Percentiles rank a stretch among this genome's conserved stretches.
These are phyloP conservation scores for Caerostris darwini DNA, from an alignment of 1,140 invertebrate genomes.

Conservation along the genomic window DNA sequence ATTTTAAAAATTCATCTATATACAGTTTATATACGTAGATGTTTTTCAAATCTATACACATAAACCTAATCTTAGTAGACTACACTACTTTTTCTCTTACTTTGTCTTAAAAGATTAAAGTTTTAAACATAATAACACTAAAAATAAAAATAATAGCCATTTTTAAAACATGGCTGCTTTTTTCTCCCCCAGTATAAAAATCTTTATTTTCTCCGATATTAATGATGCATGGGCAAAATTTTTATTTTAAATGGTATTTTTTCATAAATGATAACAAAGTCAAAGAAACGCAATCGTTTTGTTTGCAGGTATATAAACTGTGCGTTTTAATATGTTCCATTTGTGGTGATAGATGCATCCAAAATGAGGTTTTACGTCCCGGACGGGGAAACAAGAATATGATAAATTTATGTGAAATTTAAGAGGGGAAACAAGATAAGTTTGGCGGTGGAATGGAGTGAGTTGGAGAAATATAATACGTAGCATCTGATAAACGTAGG, in stretches of 20 bases:
- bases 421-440: constrained; percentile 71
- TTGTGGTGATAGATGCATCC: constrained; percentile 40
- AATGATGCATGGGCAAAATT: not conserved
- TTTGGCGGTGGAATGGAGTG: constrained; percentile 46
- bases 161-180: no score
- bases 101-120: no score
- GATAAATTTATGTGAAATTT: constrained; percentile 76
- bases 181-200: not conserved
- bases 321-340: constrained; percentile 62
- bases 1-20: not conserved
- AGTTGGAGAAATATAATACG: constrained; percentile 60
- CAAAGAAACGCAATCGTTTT: not conserved
- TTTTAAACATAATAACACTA: no score
- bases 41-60: no score
- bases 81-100: no score
- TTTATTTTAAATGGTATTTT: not conserved
- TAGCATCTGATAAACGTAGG: no score
- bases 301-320: constrained; percentile 23
- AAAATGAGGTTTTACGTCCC: constrained; percentile 50
- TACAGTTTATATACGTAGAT: no score
- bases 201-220: not conserved
- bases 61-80: no score
- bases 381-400: constrained; percentile 63
- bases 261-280: not conserved
- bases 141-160: no score